These are phyloP conservation scores for Ophion ventricosus DNA, from an alignment of 2,888 invertebrate species.

Conservation along the genomic window DNA sequence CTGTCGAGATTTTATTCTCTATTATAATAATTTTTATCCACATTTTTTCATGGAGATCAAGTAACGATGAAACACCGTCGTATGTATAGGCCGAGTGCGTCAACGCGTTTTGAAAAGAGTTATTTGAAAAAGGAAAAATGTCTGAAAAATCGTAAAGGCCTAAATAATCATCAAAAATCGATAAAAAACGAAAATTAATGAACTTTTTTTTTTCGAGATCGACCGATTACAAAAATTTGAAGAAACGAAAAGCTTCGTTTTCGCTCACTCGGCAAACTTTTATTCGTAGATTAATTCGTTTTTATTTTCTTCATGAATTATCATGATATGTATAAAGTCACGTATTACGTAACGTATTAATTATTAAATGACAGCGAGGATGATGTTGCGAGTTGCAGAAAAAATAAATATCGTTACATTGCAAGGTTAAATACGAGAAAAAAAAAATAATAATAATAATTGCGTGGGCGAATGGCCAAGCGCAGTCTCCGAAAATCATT, in stretches of 20 bases:
- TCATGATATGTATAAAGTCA: slow-evolving; percentile 55
- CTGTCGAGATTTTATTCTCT: neutral
- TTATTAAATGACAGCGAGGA: slow-evolving; percentile 29
- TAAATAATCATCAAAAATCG: neutral
- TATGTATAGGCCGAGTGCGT: slow-evolving; percentile 60
- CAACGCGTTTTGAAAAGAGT: slow-evolving; percentile 5
- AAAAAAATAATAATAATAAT: too few species aligned
- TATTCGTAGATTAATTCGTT: slow-evolving; percentile 1
- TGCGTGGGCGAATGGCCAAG: too few species aligned
- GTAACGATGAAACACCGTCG: slow-evolving; percentile 43
- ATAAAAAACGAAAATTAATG: neutral
- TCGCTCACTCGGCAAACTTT: slow-evolving; percentile 72
- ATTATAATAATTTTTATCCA: slow-evolving; percentile 23
- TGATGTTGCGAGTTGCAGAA: slow-evolving; percentile 17
- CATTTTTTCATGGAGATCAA: slow-evolving; percentile 5
- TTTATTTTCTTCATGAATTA: slow-evolving; percentile 45
- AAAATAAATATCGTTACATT: neutral
- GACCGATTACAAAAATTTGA: neutral
- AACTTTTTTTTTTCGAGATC: neutral
- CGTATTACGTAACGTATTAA: slow-evolving; percentile 48
- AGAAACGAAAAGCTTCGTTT: slow-evolving; percentile 53
- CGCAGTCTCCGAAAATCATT: too few species aligned
- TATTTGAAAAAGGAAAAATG: neutral
- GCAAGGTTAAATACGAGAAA: too few species aligned
- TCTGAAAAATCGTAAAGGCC: neutral